These are phyloP conservation scores for Enteromius treurensis DNA, from an alignment of 2,797 vertebrate species.

Conservation along the genomic window DNA sequence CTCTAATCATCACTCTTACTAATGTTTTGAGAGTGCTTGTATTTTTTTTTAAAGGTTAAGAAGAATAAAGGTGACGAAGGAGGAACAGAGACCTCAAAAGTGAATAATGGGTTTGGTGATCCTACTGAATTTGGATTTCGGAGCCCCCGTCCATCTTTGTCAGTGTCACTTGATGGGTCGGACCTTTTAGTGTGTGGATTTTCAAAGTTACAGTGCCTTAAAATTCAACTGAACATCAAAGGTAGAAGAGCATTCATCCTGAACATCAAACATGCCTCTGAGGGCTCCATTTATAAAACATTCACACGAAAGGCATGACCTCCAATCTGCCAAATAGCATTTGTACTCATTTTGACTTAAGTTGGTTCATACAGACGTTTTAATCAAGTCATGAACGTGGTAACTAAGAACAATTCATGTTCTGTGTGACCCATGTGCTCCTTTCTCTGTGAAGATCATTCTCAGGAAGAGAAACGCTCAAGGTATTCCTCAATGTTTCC, in stretches of 20 bases:
- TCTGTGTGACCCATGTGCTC: background rate
- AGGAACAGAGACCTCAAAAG: background rate
- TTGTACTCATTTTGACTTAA: background rate
- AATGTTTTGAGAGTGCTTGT: background rate
- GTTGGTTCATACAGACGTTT: background rate
- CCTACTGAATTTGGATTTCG: background rate
- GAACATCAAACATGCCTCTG: slow-evolving; percentile 53
- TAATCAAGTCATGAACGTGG: background rate
- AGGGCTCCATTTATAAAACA: slow-evolving; percentile 25
- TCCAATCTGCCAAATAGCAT: background rate
- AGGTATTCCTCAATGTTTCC: slow-evolving; percentile 30
- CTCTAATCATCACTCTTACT: background rate
- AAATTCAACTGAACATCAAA: slow-evolving; percentile 49
- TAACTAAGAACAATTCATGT: background rate
- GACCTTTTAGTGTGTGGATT: slow-evolving; percentile 31
- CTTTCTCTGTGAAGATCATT: background rate
- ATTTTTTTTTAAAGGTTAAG: slow-evolving; percentile 6
- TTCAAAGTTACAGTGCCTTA: slow-evolving; percentile 32
- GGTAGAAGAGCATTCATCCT: slow-evolving; percentile 40
- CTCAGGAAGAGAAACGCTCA: background rate
- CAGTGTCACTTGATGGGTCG: slow-evolving; percentile 26
- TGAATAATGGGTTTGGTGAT: background rate
- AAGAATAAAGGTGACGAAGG: background rate
- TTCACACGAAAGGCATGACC: slow-evolving; percentile 6
- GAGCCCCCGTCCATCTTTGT: background rate